Evolutionary conservation across 37 sponge, comb jelly and placozoan species (phyloP).

Genomic region (Sycon ciliatum): DNA sequence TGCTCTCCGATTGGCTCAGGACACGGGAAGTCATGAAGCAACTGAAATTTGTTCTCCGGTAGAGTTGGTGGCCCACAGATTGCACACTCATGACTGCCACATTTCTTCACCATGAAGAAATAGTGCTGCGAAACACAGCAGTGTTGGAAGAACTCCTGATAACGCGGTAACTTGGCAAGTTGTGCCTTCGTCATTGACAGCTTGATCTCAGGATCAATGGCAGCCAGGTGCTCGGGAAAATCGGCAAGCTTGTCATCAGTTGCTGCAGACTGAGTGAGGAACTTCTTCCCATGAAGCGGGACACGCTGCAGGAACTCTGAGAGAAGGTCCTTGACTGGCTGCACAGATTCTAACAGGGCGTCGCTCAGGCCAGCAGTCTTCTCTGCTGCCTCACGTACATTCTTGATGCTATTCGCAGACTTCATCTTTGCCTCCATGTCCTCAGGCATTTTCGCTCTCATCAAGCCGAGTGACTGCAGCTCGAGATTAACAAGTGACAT

Average conservation of each 20-base stretch:
- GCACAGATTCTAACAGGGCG: conserved; percentile 11
- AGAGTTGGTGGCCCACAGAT: conserved; percentile 13
- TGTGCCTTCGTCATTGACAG: no score
- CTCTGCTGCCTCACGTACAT: no score
- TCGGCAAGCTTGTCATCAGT: no score
- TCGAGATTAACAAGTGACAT: no score
- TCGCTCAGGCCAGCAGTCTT: no score
- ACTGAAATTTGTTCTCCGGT: neutral
- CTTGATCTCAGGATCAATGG: no score
- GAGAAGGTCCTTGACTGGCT: conserved; percentile 17
- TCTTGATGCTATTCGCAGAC: no score
- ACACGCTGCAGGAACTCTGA: neutral
- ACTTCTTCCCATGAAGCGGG: conserved; percentile 18
- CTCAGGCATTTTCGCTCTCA: conserved; percentile 10
- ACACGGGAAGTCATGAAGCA: conserved; percentile 3
- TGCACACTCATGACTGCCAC: conserved; percentile 13
- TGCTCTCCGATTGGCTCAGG: no score
- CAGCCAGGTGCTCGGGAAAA: no score
- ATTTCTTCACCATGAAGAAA: conserved; percentile 18
- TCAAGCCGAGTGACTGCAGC: conserved; percentile 39
- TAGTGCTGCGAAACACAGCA: conserved; percentile 22
- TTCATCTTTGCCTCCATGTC: conserved; percentile 1
- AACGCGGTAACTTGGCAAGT: no score
- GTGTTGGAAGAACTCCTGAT: conserved; percentile 31
- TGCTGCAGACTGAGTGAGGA: no score